Evolutionary conservation across 2,113 vertebrate species (phyloP), one percentile per base, ranked within the genome.

Genomic region (Tenebrosternarchus preto): DNA sequence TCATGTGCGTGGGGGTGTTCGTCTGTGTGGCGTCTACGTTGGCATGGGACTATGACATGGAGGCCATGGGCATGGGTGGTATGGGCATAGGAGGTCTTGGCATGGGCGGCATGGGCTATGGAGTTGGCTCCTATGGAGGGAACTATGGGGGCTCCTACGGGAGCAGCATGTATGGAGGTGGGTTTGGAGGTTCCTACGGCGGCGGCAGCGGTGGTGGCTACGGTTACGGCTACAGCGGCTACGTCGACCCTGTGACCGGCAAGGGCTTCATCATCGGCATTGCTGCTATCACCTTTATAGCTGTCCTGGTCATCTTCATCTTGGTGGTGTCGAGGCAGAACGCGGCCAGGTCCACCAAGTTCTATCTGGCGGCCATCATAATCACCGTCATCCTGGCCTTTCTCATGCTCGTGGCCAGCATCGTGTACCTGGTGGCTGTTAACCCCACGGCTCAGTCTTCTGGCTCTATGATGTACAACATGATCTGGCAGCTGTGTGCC

Each of bases 1-100:
- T 97, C 82, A 90, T 97, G 93, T 96, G 94, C 63, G 92, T 97
- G 73, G 94, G 92, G 3, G 73, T 96, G 73, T 97, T 97, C 85
- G 96, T 94, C 66, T 97, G 96, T 16, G 95, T 97, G 25, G 95
- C 95, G n/a, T 96, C 96, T 74, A 96, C 96, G 0, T 88, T 97
- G 71, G 92, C 92, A 72, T 97, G 95, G 95, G 96, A 97, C 87
- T 92, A 93, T 0, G 90, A 95, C 12, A 88, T 91, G 83, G 64
- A 84, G 70, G 29, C 84, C 59, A 92, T 94, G 81, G 95, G 95
- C 59, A 61, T 86, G 3, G 84, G 92, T 0, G 90, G 91, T 0
- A 0, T 72, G 2, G 89, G 88, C 1, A 3, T 25, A 0, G 82
- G 86, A 2, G 76, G 60, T 8, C 8, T 72, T 90, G 70, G 0